Percentiles rank a stretch among this genome's conserved stretches.
Evolutionary conservation across 2,797 vertebrate species (phyloP).

Genomic region (Aselliscus stoliczkanus): DNA sequence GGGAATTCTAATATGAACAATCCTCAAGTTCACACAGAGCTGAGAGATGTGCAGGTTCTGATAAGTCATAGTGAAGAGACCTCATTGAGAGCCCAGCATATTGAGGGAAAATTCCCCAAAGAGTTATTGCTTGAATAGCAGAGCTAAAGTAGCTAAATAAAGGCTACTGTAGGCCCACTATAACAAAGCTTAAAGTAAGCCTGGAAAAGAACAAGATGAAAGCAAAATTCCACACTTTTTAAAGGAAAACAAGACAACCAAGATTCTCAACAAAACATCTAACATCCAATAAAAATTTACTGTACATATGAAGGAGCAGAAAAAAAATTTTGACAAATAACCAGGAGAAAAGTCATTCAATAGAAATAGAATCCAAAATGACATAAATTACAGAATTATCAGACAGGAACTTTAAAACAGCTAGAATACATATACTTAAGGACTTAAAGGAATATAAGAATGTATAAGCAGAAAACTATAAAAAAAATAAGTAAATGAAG

Average conservation of each 20-base stretch:
- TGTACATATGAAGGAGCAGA: neutral
- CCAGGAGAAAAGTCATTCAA: neutral
- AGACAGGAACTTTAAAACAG: neutral
- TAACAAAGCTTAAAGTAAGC: neutral
- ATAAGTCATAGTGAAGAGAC: neutral
- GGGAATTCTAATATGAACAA: neutral
- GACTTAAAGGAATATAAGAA: neutral
- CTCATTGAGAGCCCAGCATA: neutral
- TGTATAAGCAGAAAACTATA: neutral
- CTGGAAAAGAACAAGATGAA: neutral
- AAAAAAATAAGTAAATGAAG: neutral
- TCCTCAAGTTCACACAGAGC: neutral
- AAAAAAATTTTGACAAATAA: neutral
- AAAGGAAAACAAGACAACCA: neutral
- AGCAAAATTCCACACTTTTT: neutral
- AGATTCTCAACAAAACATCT: neutral
- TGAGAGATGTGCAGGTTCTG: neutral
- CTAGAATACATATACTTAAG: neutral
- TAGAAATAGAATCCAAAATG: neutral
- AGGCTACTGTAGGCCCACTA: neutral
- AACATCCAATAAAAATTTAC: neutral
- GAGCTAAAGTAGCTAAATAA: neutral
- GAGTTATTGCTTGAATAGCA: neutral
- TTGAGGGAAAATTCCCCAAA: neutral
- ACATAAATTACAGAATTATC: neutral